Evolutionary conservation across 2,797 vertebrate species (phyloP).

Genomic region (Oreonectes daqikongensis): DNA sequence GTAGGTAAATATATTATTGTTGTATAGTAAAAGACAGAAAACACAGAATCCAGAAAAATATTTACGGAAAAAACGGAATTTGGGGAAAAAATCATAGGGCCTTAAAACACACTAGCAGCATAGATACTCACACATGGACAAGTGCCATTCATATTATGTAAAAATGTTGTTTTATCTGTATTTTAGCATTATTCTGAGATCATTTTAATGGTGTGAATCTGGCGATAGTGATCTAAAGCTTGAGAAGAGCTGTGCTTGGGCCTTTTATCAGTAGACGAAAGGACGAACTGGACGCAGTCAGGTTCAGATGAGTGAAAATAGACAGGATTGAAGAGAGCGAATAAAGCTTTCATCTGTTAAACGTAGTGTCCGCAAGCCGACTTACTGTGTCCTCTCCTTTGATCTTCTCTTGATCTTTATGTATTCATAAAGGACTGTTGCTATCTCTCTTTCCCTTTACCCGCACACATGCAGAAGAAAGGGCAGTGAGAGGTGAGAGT

Average conservation of each 20-base stretch:
- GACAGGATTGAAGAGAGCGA: conserved; percentile 17
- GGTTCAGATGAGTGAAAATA: conserved; percentile 41
- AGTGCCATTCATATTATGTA: neutral
- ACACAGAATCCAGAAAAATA: too few species aligned
- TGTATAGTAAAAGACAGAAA: too few species aligned
- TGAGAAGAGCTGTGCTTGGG: neutral
- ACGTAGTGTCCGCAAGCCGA: neutral
- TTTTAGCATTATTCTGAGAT: neutral
- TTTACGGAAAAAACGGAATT: too few species aligned
- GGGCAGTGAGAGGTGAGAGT: neutral
- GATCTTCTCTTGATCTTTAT: conserved; percentile 37
- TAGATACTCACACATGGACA: neutral
- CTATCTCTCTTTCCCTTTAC: conserved; percentile 8
- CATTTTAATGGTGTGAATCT: neutral
- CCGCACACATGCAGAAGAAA: conserved; percentile 13
- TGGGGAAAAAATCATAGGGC: too few species aligned
- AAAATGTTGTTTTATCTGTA: neutral
- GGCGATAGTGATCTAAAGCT: neutral
- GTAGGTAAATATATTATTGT: too few species aligned
- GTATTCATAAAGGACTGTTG: conserved; percentile 34
- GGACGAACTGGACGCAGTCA: neutral
- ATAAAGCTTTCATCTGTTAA: conserved; percentile 39
- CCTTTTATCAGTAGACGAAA: conserved; percentile 19
- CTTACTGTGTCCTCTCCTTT: conserved; percentile 42
- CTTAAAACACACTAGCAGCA: neutral